These are phyloP conservation scores for Cyprinella venusta DNA, from an alignment of 2,797 vertebrate species.

Conservation along the genomic window DNA sequence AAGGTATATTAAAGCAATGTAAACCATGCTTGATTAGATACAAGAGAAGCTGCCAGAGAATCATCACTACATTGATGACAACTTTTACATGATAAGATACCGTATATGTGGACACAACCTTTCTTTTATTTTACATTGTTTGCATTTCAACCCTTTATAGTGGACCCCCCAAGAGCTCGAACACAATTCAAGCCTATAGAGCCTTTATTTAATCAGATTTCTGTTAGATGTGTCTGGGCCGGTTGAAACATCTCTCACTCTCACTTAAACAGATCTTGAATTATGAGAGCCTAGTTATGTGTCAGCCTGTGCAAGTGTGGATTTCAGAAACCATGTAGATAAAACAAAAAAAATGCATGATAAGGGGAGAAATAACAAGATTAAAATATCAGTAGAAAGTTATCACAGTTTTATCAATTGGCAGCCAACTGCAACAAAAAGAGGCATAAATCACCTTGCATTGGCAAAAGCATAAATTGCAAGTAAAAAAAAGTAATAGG, in stretches of 20 bases:
- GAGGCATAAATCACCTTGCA: neutral
- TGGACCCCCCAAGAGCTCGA: neutral
- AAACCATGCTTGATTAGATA: neutral
- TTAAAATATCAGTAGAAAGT: neutral
- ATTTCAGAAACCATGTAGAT: constrained; percentile 14
- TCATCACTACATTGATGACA: neutral
- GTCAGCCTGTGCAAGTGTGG: neutral
- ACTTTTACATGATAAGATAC: neutral
- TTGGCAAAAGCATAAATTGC: neutral
- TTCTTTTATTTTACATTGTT: neutral
- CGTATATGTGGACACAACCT: neutral
- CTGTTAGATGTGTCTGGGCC: constrained; percentile 21
- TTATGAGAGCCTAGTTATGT: neutral
- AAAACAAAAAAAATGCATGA: neutral
- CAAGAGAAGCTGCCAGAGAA: neutral
- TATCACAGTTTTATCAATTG: neutral
- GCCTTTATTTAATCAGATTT: neutral
- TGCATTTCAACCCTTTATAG: neutral
- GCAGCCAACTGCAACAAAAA: neutral
- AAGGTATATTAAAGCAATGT: neutral
- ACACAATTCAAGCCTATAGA: neutral
- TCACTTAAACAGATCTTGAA: constrained; percentile 1
- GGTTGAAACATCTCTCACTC: constrained; percentile 27
- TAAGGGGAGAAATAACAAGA: neutral
- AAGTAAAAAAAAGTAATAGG: neutral